These are phyloP conservation scores for Neuroscelio doddi DNA, from an alignment of 2,888 invertebrate species.

Conservation along the genomic window DNA sequence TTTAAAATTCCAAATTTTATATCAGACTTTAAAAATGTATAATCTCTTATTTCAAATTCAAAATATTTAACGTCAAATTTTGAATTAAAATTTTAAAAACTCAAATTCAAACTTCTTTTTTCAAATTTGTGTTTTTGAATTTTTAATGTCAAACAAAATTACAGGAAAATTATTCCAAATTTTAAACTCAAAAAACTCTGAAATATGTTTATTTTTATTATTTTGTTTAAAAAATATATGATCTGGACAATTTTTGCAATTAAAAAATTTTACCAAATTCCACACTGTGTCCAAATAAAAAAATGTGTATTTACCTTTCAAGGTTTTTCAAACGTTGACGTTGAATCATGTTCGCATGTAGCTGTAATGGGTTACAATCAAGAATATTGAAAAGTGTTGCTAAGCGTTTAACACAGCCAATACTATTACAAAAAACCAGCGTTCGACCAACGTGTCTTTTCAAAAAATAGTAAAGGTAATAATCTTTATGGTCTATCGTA, in stretches of 20 bases:
- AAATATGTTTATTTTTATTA: no score
- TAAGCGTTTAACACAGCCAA: constrained; percentile 91
- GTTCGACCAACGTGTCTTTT: constrained; percentile 90
- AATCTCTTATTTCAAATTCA: no score
- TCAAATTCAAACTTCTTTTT: not conserved
- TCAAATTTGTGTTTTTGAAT: no score
- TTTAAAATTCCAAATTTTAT: constrained; percentile 8
- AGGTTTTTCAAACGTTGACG: constrained; percentile 93
- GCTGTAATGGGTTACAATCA: constrained; percentile 81
- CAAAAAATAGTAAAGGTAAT: constrained; percentile 92
- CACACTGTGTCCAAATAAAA: no score
- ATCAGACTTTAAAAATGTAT: constrained; percentile 5
- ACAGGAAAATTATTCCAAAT: no score
- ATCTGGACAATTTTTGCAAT: no score
- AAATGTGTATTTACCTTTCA: constrained; percentile 84
- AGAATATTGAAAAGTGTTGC: constrained; percentile 80
- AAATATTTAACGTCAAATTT: constrained; percentile 5
- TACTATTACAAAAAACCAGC: constrained; percentile 94
- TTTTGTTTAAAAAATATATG: no score
- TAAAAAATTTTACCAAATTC: no score
- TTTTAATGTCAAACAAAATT: no score
- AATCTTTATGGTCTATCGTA: constrained; percentile 88
- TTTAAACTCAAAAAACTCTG: no score
- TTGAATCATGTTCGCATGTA: constrained; percentile 95
- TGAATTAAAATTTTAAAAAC: not conserved